These are phyloP conservation scores for Cottus gobio DNA, from an alignment of 2,113 vertebrate genomes.

Conservation along the genomic window DNA sequence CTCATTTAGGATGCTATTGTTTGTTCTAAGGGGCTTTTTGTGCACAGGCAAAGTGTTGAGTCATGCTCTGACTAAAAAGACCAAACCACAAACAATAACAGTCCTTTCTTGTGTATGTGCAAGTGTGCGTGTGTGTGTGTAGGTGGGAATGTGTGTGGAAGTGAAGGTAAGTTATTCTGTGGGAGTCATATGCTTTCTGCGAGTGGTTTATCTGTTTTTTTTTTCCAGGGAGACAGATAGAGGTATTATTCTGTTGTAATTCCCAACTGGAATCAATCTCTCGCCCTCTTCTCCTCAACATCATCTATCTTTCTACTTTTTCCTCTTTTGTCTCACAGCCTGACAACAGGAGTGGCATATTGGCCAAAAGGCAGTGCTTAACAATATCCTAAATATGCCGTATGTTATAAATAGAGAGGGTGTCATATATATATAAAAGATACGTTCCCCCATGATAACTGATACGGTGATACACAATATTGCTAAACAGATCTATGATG, in stretches of 20 bases:
- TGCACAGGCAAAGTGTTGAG: background rate
- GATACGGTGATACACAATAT: background rate
- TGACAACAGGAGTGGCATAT: background rate
- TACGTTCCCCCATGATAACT: background rate
- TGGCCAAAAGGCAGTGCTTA: background rate
- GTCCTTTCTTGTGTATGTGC: background rate
- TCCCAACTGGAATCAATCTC: constrained; percentile 39
- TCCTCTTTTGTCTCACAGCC: background rate
- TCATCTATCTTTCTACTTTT: constrained; percentile 10
- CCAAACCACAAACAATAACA: constrained; percentile 10
- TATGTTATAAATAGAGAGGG: background rate
- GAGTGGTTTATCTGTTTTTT: background rate
- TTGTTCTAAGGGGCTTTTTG: background rate
- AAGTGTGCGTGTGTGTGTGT: constrained; percentile 1
- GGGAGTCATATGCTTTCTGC: constrained; percentile 14
- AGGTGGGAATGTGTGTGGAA: constrained; percentile 1
- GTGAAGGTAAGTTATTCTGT: constrained; percentile 13
- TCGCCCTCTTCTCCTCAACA: background rate
- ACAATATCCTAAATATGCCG: background rate
- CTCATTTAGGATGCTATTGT: background rate
- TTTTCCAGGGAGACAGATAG: constrained; percentile 25
- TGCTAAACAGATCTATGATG: background rate
- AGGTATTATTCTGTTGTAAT: constrained; percentile 51
- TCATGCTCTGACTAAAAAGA: background rate
- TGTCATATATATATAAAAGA: constrained; percentile 8